Evolutionary conservation across 2,113 vertebrate genomes (phyloP).

Genomic region (Pleuronectes platessa): DNA sequence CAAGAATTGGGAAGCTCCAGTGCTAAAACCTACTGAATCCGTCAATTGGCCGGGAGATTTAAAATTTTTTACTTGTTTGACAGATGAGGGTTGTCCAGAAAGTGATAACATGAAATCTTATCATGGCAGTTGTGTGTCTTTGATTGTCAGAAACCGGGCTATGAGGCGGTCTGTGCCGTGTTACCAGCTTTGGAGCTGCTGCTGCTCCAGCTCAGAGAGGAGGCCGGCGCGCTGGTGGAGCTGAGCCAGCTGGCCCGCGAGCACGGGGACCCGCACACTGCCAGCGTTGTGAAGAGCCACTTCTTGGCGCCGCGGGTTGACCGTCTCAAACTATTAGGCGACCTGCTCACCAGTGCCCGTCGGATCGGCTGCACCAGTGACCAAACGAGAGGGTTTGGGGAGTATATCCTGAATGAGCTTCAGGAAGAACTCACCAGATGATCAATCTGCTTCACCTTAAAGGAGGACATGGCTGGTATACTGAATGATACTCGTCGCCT

Average conservation of each 20-base stretch:
- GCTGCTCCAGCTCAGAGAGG: slow-evolving; percentile 80
- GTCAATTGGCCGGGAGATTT: too few relatives aligned
- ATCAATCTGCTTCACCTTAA: background rate
- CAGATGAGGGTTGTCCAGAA: too few relatives aligned
- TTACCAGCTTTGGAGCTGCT: slow-evolving; percentile 80
- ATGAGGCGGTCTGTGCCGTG: slow-evolving; percentile 70
- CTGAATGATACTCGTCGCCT: too few relatives aligned
- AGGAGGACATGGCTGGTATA: background rate
- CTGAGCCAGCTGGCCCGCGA: slow-evolving; percentile 78
- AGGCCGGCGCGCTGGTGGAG: slow-evolving; percentile 78
- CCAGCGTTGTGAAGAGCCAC: slow-evolving; percentile 79
- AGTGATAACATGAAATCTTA: background rate
- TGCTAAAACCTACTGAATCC: too few relatives aligned
- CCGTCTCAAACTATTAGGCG: slow-evolving; percentile 82
- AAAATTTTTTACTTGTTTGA: too few relatives aligned
- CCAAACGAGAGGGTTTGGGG: slow-evolving; percentile 77
- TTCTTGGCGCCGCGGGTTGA: slow-evolving; percentile 77
- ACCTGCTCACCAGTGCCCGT: slow-evolving; percentile 82
- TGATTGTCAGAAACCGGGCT: slow-evolving; percentile 78
- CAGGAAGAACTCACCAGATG: slow-evolving; percentile 75
- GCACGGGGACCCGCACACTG: slow-evolving; percentile 77
- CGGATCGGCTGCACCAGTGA: slow-evolving; percentile 79
- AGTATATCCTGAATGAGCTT: slow-evolving; percentile 83
- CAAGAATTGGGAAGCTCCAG: too few relatives aligned
- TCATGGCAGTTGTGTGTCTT: background rate